Evolutionary conservation across 2,888 invertebrate species (phyloP).

Genomic region (Carterocephalus palaemon): DNA sequence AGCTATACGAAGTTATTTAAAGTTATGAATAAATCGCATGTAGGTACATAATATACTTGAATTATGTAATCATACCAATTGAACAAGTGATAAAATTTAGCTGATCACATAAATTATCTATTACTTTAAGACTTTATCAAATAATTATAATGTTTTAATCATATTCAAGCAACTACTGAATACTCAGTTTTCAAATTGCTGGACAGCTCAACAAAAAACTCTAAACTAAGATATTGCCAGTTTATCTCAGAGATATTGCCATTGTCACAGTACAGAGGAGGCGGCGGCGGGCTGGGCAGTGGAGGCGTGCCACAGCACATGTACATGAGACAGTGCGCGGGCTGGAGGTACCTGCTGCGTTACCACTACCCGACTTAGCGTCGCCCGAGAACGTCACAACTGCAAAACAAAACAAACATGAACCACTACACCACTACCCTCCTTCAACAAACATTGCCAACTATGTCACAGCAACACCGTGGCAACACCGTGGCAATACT

Average conservation of each 20-base stretch:
- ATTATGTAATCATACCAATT: too few species aligned
- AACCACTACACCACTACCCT: constrained; percentile 14
- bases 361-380: constrained; percentile 56
- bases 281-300: constrained; percentile 20
- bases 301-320: constrained; percentile 16
- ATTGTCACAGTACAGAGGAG: background rate
- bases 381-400: constrained; percentile 72
- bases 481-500: constrained; percentile 5
- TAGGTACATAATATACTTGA: too few species aligned
- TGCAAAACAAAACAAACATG: constrained; percentile 54
- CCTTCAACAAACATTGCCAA: background rate
- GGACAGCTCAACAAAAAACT: too few species aligned
- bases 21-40: too few species aligned
- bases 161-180: too few species aligned
- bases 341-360: constrained; percentile 51
- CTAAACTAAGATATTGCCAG: too few species aligned
- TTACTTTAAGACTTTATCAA: too few species aligned
- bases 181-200: too few species aligned
- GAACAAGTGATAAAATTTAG: background rate
- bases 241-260: too few species aligned
- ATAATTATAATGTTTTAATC: too few species aligned
- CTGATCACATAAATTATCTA: background rate
- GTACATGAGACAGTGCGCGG: constrained; percentile 34
- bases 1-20: too few species aligned
- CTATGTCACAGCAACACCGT: background rate